phyloP scores from a whole-genome alignment of 2,888 invertebrate species.

The Dusona sp. region DNA sequence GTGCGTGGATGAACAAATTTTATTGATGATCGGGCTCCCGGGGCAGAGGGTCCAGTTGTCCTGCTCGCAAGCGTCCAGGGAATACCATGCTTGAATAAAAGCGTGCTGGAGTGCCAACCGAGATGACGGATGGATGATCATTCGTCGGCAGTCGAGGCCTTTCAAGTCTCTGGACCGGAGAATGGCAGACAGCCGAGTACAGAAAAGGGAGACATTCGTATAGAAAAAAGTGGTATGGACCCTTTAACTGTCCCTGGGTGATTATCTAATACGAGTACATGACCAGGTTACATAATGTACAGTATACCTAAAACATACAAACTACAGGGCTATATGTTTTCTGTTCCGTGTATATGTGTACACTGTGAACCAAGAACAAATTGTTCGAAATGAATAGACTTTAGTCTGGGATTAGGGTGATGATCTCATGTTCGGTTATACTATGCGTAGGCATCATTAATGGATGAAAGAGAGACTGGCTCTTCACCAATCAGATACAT shows the following conservation, averaged over 20 bases:
- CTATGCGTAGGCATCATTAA: conserved; percentile 10
- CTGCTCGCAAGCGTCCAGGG: conserved; percentile 32
- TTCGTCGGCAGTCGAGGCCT: conserved; percentile 62
- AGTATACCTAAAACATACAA: conserved; percentile 20
- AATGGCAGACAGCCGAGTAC: conserved; percentile 15
- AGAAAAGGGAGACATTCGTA: conserved; percentile 37
- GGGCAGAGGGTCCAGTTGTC: conserved; percentile 5
- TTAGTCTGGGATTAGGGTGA: conserved; percentile 54
- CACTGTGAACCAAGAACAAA: conserved; percentile 47
- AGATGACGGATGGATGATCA: conserved; percentile 63
- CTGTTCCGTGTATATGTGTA: neutral
- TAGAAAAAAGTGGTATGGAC: conserved; percentile 51
- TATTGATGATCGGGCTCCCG: neutral
- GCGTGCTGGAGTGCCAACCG: conserved; percentile 37
- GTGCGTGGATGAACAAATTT: conserved; percentile 12
- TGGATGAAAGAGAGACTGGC: conserved; percentile 36
- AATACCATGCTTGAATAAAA: conserved; percentile 59
- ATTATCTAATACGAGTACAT: conserved; percentile 80
- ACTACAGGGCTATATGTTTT: neutral
- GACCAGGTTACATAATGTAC: conserved; percentile 52
- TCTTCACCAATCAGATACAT: conserved; percentile 45
- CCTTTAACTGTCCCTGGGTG: conserved; percentile 74
- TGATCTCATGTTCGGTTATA: conserved; percentile 39
- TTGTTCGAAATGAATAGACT: conserved; percentile 45
- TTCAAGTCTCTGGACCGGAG: conserved; percentile 47